Conservation (phyloP, 2,113 vertebrate species). For the Grallaria varia region DNA sequence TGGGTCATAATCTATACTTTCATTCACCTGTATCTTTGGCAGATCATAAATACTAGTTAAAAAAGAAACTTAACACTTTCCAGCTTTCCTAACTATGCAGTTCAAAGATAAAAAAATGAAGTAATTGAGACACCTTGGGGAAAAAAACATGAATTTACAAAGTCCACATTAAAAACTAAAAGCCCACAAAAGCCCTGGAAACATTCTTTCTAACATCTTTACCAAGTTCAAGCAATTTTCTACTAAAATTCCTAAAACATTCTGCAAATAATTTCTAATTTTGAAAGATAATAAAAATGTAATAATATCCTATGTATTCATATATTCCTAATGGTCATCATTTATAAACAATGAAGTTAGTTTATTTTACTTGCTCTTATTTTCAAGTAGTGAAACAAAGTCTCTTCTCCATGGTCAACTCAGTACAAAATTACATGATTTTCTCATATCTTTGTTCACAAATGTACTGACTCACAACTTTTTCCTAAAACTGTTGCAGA, state of each 20-base stretch:
- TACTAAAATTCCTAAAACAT: background rate
- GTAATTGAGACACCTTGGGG: background rate
- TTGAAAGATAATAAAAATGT: background rate
- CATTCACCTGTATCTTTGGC: background rate
- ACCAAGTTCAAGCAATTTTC: background rate
- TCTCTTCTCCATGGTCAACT: background rate
- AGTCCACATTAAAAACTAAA: background rate
- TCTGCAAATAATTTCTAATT: background rate
- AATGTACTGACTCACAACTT: background rate
- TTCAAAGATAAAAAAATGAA: background rate
- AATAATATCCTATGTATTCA: background rate
- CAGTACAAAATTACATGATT: background rate
- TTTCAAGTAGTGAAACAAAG: too few relatives aligned
- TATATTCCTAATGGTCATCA: background rate
- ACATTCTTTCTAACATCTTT: background rate
- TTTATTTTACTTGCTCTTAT: too few relatives aligned
- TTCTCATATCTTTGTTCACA: background rate
- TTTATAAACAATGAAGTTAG: background rate
- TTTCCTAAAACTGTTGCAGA: background rate
- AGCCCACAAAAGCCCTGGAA: background rate
- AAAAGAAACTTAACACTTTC: constrained; percentile 14
- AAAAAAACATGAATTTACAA: background rate
- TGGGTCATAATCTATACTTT: constrained; percentile 9
- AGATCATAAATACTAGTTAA: background rate
- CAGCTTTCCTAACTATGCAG: background rate